Percentiles rank a stretch among this genome's conserved stretches.
These are phyloP conservation scores for Melitaea cinxia DNA, from an alignment of 1,140 invertebrate species.

Conservation along the genomic window DNA sequence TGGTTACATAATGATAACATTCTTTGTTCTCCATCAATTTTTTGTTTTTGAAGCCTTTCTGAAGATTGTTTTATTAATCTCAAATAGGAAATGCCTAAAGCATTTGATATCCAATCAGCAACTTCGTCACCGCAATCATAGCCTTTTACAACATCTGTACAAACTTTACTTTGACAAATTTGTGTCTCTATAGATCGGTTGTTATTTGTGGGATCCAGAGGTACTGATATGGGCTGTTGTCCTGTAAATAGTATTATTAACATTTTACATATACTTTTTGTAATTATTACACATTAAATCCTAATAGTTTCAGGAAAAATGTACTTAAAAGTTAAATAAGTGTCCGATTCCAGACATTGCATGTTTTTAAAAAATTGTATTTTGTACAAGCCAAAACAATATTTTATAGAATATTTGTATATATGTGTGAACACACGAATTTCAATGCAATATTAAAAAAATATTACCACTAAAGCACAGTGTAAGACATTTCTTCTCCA, in stretches of 20 bases:
- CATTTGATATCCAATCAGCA: constrained; percentile 88
- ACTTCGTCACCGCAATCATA: constrained; percentile 91
- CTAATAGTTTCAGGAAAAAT: too few species aligned
- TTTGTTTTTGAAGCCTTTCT: constrained; percentile 63
- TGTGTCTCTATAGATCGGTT: constrained; percentile 57
- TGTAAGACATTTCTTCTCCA: constrained; percentile 83
- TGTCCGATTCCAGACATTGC: too few species aligned
- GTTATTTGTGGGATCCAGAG: constrained; percentile 57
- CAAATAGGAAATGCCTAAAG: constrained; percentile 85
- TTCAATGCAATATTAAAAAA: neutral
- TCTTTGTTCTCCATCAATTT: constrained; percentile 60
- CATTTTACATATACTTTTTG: neutral
- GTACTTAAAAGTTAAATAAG: too few species aligned
- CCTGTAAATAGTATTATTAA: constrained; percentile 58
- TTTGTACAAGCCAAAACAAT: too few species aligned
- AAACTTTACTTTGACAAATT: constrained; percentile 91
- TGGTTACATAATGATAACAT: constrained; percentile 91
- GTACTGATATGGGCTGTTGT: constrained; percentile 76
- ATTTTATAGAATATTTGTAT: too few species aligned
- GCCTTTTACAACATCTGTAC: constrained; percentile 89
- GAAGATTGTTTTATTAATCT: constrained; percentile 86
- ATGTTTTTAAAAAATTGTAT: too few species aligned
- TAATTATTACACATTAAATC: neutral
- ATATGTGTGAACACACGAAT: too few species aligned
- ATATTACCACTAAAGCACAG: constrained; percentile 86